phyloP scores from a whole-genome alignment of 2,888 invertebrate species.

The Gastracanthus pulcherrimus region DNA sequence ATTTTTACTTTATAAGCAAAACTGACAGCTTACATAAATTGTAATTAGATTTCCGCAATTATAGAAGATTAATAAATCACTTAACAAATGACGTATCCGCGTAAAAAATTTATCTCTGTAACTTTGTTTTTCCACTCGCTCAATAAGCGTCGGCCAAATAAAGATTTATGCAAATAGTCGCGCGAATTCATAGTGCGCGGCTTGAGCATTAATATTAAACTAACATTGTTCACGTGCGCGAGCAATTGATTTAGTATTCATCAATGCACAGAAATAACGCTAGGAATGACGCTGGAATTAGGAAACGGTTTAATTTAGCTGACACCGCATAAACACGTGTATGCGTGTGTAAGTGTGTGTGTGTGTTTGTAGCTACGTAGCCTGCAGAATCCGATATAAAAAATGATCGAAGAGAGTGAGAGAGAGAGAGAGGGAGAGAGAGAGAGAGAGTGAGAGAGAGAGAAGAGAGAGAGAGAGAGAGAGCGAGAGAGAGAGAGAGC shows the following conservation, averaged over 20 bases:
- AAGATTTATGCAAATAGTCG: conserved; percentile 13
- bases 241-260: neutral
- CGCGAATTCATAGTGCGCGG: neutral
- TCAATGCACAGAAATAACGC: neutral
- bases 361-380: too few species aligned
- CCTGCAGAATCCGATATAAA: neutral
- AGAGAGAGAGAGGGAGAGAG: neutral
- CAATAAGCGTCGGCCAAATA: neutral
- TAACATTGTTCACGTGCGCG: neutral
- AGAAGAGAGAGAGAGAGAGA: too few species aligned
- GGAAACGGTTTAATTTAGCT: conserved; percentile 5
- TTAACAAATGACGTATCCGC: neutral
- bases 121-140: neutral
- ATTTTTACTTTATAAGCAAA: conserved; percentile 15
- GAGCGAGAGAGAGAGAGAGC: too few species aligned
- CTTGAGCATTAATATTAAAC: too few species aligned
- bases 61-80: conserved; percentile 4
- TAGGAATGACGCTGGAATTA: neutral
- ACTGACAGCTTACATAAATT: conserved; percentile 30
- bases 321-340: neutral
- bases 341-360: neutral
- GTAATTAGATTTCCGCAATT: conserved; percentile 12
- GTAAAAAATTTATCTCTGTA: neutral
- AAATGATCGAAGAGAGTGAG: neutral
- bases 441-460: too few species aligned